Base-by-base conservation (phyloP, 2,888 invertebrate species). In the Melangyna quadrimaculata region DNA sequence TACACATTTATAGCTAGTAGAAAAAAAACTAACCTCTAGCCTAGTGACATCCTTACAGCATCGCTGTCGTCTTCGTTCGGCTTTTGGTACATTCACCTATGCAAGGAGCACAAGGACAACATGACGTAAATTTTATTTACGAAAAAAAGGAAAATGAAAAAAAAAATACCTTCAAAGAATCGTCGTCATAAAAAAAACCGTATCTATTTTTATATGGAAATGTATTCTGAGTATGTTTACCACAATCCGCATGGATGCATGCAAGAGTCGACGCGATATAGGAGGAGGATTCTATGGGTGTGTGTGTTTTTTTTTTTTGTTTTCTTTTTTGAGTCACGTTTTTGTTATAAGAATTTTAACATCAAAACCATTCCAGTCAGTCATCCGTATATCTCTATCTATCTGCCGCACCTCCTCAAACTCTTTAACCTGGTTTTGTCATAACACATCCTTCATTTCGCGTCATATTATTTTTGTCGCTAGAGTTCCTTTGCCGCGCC, bases 391-490 rank as follows among this genome's bases (percentile, higher is more conserved):
- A 40, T 55, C 14, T 53, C 8, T 55, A 55, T 37, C 19, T 19
- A 19, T 14, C 55, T 12, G 9, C 10, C n/a, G n/a, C 53, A 53
- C 57, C 57, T 59, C 19, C 7, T 35, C 9, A 19, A 22, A 59
- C 22, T 59, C 14, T 59, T 22, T n/a, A 43, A 40, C 27, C 24
- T 27, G 14, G 8, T 43, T 24, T 17, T 37, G 27, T 19, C 45
- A 29, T n/a, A n/a, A n/a, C 53, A 73, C 43, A 77, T 75, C 84
- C 67, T 72, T 80, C 84, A 75, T 71, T 53, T 79, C 51, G 40
- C 53, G 67, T 84, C 72, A 72, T 75, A 72, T 84, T 80, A 71
- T 84, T 84, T 84, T 72, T 72, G 71, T 77, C 84, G 75, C 75
- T 77, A 61, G 84, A 61, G 67, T 80, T 84, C 22, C 63, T 71